A percentile compares a stretch with the other conserved stretches of the same genome.
Conservation (phyloP, 2,888 invertebrate species). For the Harmothoe impar region DNA sequence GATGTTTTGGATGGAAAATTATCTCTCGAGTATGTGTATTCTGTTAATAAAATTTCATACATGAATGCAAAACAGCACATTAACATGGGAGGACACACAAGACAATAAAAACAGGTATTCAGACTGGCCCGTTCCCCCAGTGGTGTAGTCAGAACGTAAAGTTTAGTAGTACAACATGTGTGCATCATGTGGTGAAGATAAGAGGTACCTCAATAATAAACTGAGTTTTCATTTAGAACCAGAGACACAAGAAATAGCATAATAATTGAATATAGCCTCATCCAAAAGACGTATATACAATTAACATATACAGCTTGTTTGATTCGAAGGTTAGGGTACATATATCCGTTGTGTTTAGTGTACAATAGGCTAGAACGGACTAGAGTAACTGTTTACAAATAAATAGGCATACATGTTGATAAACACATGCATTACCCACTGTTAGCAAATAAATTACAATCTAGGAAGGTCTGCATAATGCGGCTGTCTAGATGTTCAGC, state of each 20-base stretch:
- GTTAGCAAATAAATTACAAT: conserved; percentile 47
- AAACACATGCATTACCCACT: conserved; percentile 6
- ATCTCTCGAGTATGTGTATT: not conserved
- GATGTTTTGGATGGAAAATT: not conserved
- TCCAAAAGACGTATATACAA: not conserved
- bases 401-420: conserved; percentile 35
- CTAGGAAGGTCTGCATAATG: conserved; percentile 30
- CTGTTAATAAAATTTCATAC: not conserved
- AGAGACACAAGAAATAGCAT: not conserved
- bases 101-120: conserved; percentile 20
- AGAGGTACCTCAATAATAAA: not conserved
- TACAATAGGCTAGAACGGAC: conserved; percentile 38
- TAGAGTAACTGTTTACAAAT: conserved; percentile 55
- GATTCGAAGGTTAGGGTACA: conserved; percentile 30
- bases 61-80: not conserved
- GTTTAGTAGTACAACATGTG: not conserved
- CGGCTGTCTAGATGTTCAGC: conserved; percentile 27
- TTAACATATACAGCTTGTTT: conserved; percentile 2
- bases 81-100: not conserved
- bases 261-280: not conserved
- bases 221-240: not conserved
- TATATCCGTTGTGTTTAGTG: conserved; percentile 15
- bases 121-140: not conserved
- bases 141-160: conserved; percentile 11
- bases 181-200: not conserved